A percentile compares a stretch with the other conserved stretches of the same genome.
Conservation (phyloP, 2,888 invertebrate genomes). For the Galeopsomyia nigrocyanea region DNA sequence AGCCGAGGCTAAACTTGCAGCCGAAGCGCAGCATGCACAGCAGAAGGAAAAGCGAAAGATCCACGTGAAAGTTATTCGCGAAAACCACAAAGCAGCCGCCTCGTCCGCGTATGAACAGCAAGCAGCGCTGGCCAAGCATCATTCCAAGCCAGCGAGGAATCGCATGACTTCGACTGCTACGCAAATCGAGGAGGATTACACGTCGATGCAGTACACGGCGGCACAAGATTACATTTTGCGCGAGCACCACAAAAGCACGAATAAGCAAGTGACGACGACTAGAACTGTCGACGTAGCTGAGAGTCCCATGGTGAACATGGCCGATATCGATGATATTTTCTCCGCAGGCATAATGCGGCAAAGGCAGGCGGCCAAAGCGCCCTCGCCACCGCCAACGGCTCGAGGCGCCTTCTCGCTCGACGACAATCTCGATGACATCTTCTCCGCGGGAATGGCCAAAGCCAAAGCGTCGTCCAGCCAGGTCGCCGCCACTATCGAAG, state of each 20-base stretch:
- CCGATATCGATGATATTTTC: conserved; percentile 59
- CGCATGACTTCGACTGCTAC: conserved; percentile 28
- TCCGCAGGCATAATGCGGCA: conserved; percentile 55
- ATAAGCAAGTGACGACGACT: not conserved
- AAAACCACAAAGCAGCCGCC: conserved; percentile 16
- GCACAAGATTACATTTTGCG: conserved; percentile 41
- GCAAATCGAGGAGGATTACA: conserved; percentile 34
- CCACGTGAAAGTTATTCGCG: conserved; percentile 41
- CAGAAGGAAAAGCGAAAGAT: conserved; percentile 45
- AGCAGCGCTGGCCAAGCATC: not conserved
- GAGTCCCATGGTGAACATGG: conserved; percentile 40
- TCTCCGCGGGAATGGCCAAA: conserved; percentile 59
- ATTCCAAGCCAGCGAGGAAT: not conserved
- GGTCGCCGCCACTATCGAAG: conserved; percentile 24
- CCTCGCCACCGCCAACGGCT: conserved; percentile 37
- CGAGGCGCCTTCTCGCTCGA: conserved; percentile 56
- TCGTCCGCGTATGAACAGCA: conserved; percentile 6
- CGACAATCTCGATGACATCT: conserved; percentile 61
- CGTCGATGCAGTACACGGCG: conserved; percentile 34
- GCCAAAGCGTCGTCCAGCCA: conserved; percentile 50
- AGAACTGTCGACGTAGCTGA: not conserved
- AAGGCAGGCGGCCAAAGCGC: conserved; percentile 41
- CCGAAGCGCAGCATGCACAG: not conserved
- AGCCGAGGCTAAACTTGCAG: conserved; percentile 17
- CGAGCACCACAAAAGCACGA: conserved; percentile 31